Conservation (phyloP, 2,113 vertebrate genomes). For the Cottus gobio region DNA sequence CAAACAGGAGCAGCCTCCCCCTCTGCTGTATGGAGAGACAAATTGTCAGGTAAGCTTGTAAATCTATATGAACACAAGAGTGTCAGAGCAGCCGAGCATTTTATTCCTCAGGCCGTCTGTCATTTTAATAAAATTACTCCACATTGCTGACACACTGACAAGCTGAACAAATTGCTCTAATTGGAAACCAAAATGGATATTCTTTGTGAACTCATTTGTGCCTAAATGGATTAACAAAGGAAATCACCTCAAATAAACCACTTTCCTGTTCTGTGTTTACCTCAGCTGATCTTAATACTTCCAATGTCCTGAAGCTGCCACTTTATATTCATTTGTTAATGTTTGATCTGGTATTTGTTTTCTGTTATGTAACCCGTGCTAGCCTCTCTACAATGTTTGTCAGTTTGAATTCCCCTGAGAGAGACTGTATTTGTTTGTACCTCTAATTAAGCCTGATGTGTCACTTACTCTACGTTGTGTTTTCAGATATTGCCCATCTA, state of each 20-base stretch:
- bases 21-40: constrained; percentile 14
- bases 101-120: constrained; percentile 37
- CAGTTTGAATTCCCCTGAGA: constrained; percentile 1
- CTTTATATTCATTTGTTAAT: constrained; percentile 18
- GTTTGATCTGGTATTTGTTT: constrained; percentile 22
- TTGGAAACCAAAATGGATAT: constrained; percentile 46
- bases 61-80: constrained; percentile 8
- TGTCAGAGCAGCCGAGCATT: constrained; percentile 50
- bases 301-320: not conserved
- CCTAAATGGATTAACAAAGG: constrained; percentile 21
- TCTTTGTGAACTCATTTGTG: constrained; percentile 9
- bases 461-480: constrained; percentile 21
- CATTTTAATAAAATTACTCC: constrained; percentile 47
- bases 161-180: constrained; percentile 53
- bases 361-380: constrained; percentile 9
- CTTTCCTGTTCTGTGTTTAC: not conserved
- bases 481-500: constrained; percentile 23
- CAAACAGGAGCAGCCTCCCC: not conserved
- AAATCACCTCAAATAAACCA: not conserved
- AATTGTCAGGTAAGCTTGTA: constrained; percentile 49
- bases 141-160: constrained; percentile 45
- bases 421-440: constrained; percentile 31
- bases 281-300: not conserved
- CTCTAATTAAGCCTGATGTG: constrained; percentile 39
- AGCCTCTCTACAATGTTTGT: constrained; percentile 12